A percentile compares a stretch with the other conserved stretches of the same genome.
Evolutionary conservation across 2,113 vertebrate genomes (phyloP).

Genomic region (Clarias macrocephalus): DNA sequence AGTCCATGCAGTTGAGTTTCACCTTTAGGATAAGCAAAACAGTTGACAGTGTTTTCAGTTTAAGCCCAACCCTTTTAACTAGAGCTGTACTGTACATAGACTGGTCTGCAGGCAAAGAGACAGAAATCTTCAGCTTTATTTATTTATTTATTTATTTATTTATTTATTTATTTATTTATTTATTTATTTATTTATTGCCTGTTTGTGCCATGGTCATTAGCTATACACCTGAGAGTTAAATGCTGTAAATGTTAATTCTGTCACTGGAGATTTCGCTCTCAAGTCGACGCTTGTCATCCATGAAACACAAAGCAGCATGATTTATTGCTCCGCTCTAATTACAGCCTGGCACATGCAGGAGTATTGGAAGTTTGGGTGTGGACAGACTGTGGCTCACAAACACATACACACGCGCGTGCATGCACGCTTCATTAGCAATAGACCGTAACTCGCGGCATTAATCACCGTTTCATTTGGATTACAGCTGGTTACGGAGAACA

Average conservation of each 20-base stretch:
- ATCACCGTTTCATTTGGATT: conserved; percentile 37
- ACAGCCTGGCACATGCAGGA: conserved; percentile 22
- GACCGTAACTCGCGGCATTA: conserved; percentile 37
- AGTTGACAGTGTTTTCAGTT: background rate
- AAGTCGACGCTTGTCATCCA: conserved; percentile 39
- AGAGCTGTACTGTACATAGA: rapidly evolving
- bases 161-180: background rate
- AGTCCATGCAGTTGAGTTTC: too few species aligned
- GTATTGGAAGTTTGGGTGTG: background rate
- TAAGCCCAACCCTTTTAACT: background rate
- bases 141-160: too few species aligned
- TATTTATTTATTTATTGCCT: too few species aligned
- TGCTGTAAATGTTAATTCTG: background rate
- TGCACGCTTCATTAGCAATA: conserved; percentile 46
- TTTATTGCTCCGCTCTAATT: conserved; percentile 56
- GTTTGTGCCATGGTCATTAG: too few species aligned
- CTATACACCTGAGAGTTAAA: background rate
- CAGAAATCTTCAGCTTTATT: background rate
- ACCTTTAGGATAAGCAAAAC: background rate
- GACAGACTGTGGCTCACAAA: background rate
- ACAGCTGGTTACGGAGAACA: conserved; percentile 7
- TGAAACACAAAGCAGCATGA: conserved; percentile 56
- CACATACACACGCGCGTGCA: conserved; percentile 29
- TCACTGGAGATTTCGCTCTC: background rate
- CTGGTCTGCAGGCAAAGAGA: background rate